These are phyloP conservation scores for Siderastrea siderea DNA, from an alignment of 92 coral and sea anemone species.

Conservation along the genomic window DNA sequence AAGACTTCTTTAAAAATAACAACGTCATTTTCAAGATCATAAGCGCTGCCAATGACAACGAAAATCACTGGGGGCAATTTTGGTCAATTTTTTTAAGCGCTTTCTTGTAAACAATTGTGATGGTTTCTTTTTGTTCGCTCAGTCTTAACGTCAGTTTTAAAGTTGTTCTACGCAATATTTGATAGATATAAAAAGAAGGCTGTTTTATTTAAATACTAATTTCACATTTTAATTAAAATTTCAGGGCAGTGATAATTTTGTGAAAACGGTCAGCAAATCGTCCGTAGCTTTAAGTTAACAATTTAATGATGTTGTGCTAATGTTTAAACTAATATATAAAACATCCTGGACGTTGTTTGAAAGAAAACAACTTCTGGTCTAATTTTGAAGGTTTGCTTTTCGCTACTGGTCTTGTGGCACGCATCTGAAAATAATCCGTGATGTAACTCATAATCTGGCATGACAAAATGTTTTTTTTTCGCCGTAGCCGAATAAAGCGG, in stretches of 20 bases:
- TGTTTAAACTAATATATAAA: background rate
- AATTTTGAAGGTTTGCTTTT: no score
- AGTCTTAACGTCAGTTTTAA: background rate
- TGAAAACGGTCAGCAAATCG: background rate
- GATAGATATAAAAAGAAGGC: background rate
- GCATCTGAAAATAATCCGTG: background rate
- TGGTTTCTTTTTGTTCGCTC: constrained; percentile 1
- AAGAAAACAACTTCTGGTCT: background rate
- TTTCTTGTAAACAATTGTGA: background rate
- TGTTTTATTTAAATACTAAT: background rate
- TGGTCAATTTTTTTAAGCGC: background rate
- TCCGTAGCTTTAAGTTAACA: background rate
- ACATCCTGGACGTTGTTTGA: background rate
- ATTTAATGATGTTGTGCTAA: background rate
- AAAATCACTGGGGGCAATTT: background rate
- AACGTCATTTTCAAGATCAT: background rate
- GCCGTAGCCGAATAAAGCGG: background rate
- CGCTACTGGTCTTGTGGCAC: background rate
- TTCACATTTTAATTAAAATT: background rate
- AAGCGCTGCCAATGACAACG: constrained; percentile 4
- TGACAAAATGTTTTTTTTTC: background rate
- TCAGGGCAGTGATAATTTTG: background rate
- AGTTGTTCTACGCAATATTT: background rate
- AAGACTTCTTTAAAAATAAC: background rate
- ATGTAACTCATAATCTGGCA: background rate